Percentiles rank a stretch among this genome's conserved stretches.
These are phyloP conservation scores for Protomyctophum bolini DNA, from an alignment of 2,113 vertebrate genomes.

Conservation along the genomic window DNA sequence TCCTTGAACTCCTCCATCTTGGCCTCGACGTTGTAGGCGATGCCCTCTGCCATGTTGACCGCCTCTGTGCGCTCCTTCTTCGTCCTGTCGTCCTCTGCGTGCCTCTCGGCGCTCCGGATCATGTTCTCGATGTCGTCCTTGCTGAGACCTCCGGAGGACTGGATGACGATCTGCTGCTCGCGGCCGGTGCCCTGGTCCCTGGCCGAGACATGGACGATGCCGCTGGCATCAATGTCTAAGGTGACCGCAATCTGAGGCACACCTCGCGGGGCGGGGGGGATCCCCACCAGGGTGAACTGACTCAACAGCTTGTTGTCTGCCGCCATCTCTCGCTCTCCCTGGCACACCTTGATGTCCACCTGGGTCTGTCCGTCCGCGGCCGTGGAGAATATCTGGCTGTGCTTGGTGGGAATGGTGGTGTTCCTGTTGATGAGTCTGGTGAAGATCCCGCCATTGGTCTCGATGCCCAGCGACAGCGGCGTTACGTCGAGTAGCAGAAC, in stretches of 20 bases:
- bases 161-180: conserved; percentile 98
- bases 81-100: too few relatives aligned
- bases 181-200: conserved; percentile 98
- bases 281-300: conserved; percentile 75
- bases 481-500: conserved; percentile 83
- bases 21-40: conserved; percentile 94
- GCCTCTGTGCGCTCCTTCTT: too few relatives aligned
- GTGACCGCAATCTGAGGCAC: conserved; percentile 98
- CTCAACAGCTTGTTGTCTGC: conserved; percentile 91
- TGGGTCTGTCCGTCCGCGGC: conserved; percentile 98
- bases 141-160: conserved; percentile 97
- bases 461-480: conserved; percentile 88
- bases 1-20: conserved; percentile 99
- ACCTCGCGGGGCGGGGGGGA: conserved; percentile 90
- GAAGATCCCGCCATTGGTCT: conserved; percentile 96
- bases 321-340: conserved; percentile 98
- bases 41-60: conserved; percentile 74
- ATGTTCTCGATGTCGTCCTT: conserved; percentile 93
- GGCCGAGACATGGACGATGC: conserved; percentile 96
- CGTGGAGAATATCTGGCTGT: conserved; percentile 98
- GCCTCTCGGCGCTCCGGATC: too few relatives aligned
- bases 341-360: conserved; percentile 98
- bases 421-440: conserved; percentile 98
- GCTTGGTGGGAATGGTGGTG: conserved; percentile 98
- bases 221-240: conserved; percentile 97